These are phyloP conservation scores for Cavia porcellus DNA, from an alignment of 2,113 vertebrate genomes.

Conservation along the genomic window DNA sequence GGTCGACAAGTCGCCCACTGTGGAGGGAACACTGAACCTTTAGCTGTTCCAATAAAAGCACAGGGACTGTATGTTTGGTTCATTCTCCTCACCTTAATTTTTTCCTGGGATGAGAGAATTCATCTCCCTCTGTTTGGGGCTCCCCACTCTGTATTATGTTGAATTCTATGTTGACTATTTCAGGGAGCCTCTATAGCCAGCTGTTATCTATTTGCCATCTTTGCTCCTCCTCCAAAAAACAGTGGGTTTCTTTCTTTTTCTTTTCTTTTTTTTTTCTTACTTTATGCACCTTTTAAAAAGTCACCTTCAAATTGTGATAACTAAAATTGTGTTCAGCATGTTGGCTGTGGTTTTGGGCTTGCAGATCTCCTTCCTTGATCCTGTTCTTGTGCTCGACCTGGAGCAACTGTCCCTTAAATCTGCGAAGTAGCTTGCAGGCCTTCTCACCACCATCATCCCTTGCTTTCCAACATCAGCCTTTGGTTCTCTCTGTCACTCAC, in stretches of 20 bases:
- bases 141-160: no score
- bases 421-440: fast-evolving
- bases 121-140: no score
- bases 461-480: fast-evolving
- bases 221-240: conserved; percentile 11
- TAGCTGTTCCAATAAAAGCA: no score
- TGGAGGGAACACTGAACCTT: no score
- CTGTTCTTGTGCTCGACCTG: not conserved
- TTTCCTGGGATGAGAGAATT: no score
- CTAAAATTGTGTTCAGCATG: not conserved
- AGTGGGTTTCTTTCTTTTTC: not conserved
- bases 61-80: no score
- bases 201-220: no score
- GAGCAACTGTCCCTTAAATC: not conserved
- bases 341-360: not conserved
- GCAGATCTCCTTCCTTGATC: not conserved
- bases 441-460: not conserved
- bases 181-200: no score
- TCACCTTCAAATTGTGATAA: conserved; percentile 10
- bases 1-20: no score
- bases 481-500: not conserved
- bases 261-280: not conserved
- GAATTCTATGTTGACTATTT: no score
- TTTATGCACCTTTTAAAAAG: not conserved
- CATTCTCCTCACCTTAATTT: no score